phyloP scores from a whole-genome alignment of 2,888 invertebrate genomes.

The Copidosoma aretas region DNA sequence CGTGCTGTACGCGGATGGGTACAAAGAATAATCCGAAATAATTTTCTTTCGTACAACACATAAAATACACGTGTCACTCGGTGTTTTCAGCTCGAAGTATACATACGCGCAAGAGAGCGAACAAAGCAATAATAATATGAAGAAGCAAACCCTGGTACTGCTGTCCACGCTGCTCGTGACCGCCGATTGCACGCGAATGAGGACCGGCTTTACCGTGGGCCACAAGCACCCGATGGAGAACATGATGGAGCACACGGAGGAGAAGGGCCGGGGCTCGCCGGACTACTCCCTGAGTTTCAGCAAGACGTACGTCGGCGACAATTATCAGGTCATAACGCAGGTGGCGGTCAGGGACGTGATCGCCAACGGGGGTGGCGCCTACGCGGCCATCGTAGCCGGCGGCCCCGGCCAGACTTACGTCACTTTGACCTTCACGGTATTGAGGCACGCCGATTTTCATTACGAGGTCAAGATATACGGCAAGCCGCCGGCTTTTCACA shows the following conservation, averaged over 20 bases:
- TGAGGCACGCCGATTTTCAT: slow-evolving; percentile 9
- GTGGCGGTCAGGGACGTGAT: slow-evolving; percentile 13
- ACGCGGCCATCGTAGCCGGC: slow-evolving; percentile 27
- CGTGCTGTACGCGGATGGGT: no score
- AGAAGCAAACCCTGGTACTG: neutral
- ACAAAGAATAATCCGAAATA: no score
- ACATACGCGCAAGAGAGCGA: neutral
- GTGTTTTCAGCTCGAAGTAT: no score
- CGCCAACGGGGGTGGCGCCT: neutral
- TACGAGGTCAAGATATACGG: slow-evolving; percentile 21
- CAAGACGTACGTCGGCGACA: slow-evolving; percentile 19
- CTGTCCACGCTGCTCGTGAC: neutral
- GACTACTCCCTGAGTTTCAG: slow-evolving; percentile 16
- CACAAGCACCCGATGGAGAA: slow-evolving; percentile 12
- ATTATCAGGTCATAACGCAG: slow-evolving; percentile 18
- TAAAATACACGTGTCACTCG: no score
- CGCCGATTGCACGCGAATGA: neutral
- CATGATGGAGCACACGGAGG: neutral
- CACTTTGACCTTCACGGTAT: slow-evolving; percentile 19
- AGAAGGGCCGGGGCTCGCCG: slow-evolving; percentile 10
- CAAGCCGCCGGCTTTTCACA: slow-evolving; percentile 14
- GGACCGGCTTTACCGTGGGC: slow-evolving; percentile 12
- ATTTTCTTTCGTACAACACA: no score
- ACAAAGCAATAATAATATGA: neutral
- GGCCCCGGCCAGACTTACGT: slow-evolving; percentile 30